Evolutionary conservation across 2,113 vertebrate species (phyloP), one percentile per base, ranked within the genome.

Genomic region (Bubo blakistoni): DNA sequence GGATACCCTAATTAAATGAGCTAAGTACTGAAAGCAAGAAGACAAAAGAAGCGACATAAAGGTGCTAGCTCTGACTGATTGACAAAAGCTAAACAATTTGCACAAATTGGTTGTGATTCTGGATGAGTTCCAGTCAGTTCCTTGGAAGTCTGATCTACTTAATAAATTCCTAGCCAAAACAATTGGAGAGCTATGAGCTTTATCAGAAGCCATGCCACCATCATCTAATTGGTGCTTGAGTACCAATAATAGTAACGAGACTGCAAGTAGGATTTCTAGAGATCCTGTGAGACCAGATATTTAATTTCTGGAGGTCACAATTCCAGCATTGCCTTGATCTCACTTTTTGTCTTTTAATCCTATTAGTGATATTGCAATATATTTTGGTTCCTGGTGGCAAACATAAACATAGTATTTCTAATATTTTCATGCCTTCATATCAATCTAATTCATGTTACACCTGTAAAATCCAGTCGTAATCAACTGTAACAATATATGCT

Each of bases 401-500:
- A 51, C 2, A 6, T 74, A 86, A 95, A 73, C 34, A 79, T 7
- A 62, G 32, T 63, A 69, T 95, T 88, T 88, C 36, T 94, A 59
- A 26, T 86, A 91, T 49, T 88, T 81, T 63, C 11, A 20, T 76
- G 27, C 65, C 13, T 84, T 52, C 44, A 34, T 36, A 46, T 82
- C 80, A 59, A 16, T 74, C n/a, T 58, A 51, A 85, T 85, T 79
- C 24, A 10, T 49, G 11, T 63, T 73, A 77, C 34, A 69, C n/a
- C 46, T 88, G 55, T 91, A 92, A 94, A 66, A 92, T 61, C 32
- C 34, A 74, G 69, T 91, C 96, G 38, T 88, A 96, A 93, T 52
- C 81, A 87, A 76, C 57, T 87, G 52, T 81, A 85, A 84, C 51
- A 80, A 34, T 40, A 54, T 13, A 55, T 59, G 54, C 65, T 69